These are phyloP conservation scores for Nanger granti DNA, from an alignment of 2,113 vertebrate genomes.

Conservation along the genomic window DNA sequence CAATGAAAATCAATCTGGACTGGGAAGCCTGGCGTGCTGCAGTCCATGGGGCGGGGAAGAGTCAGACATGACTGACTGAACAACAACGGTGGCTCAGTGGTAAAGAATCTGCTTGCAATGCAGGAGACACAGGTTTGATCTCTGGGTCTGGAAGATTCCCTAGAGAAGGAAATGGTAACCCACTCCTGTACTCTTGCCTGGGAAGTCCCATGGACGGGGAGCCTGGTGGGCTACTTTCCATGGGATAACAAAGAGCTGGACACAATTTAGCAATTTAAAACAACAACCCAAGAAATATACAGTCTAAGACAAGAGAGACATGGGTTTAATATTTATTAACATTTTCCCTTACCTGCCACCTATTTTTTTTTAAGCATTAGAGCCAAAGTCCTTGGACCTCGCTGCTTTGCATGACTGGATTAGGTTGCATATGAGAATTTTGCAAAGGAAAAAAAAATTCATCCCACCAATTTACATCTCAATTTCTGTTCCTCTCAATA, in stretches of 20 bases:
- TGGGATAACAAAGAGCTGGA: neutral
- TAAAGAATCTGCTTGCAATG: neutral
- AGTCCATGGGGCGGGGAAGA: neutral
- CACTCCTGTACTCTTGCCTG: neutral
- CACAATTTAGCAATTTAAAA: neutral
- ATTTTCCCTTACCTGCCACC: neutral
- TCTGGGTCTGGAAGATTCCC: neutral
- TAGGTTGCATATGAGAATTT: neutral
- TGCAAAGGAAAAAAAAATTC: conserved; percentile 38
- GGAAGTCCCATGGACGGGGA: neutral
- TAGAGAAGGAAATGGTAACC: neutral
- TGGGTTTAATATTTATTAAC: conserved; percentile 19
- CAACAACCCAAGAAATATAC: neutral
- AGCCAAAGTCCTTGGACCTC: neutral
- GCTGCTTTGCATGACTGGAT: neutral
- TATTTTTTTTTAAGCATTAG: neutral
- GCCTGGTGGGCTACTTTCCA: neutral
- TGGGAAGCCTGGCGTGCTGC: neutral
- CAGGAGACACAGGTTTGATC: neutral
- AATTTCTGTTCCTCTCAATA: conserved; percentile 22
- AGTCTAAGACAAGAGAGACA: neutral
- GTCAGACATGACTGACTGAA: neutral
- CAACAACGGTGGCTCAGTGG: neutral
- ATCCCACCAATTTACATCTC: conserved; percentile 49
- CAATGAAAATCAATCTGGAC: neutral